Conservation (phyloP, 2,113 vertebrate genomes). For the Melanocharis versteri region DNA sequence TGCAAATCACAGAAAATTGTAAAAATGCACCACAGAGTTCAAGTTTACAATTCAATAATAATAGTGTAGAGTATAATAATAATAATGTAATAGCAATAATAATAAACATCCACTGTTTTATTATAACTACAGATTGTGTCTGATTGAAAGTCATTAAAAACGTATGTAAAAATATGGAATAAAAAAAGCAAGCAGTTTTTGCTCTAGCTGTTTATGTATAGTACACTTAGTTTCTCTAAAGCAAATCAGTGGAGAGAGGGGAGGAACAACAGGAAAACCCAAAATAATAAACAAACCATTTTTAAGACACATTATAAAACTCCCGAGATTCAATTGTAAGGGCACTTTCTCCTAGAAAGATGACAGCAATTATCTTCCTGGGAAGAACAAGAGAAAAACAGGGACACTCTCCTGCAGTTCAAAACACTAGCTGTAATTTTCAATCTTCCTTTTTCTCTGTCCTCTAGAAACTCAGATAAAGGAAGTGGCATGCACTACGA, state of each 20-base stretch:
- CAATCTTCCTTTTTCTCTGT: not conserved
- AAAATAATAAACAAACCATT: constrained; percentile 27
- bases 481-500: not conserved
- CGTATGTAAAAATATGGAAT: not conserved
- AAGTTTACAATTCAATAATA: constrained; percentile 42
- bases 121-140: constrained; percentile 13
- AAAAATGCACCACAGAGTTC: constrained; percentile 19
- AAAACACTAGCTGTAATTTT: not conserved
- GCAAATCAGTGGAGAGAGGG: not conserved
- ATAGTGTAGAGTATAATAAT: constrained; percentile 16
- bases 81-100: constrained; percentile 49
- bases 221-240: not conserved
- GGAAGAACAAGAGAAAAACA: not conserved
- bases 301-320: constrained; percentile 22
- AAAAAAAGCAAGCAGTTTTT: not conserved
- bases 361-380: constrained; percentile 24
- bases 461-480: not conserved
- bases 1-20: constrained; percentile 21
- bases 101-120: constrained; percentile 14
- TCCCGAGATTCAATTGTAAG: not conserved
- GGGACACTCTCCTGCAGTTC: not conserved
- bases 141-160: constrained; percentile 51
- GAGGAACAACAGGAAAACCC: not conserved
- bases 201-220: not conserved
- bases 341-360: not conserved